Percentiles rank a stretch among this genome's conserved stretches.
These are phyloP conservation scores for Sorex fumeus DNA, from an alignment of 2,113 vertebrate species.

Conservation along the genomic window DNA sequence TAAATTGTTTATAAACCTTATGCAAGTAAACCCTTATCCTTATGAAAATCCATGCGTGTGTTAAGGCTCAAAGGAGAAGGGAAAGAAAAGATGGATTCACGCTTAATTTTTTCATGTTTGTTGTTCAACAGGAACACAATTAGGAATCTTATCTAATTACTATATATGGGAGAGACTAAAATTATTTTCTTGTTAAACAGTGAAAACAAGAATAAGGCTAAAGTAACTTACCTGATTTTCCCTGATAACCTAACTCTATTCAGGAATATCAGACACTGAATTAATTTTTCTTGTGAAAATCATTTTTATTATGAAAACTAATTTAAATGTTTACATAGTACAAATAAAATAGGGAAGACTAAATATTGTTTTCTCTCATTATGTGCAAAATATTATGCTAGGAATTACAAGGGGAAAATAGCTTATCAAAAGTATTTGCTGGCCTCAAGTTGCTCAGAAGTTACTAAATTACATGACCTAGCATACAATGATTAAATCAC, in stretches of 20 bases:
- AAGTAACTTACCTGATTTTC: neutral
- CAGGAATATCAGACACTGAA: neutral
- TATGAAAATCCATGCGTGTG: constrained; percentile 18
- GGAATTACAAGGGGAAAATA: neutral
- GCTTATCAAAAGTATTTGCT: neutral
- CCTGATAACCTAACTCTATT: neutral
- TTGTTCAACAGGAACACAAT: constrained; percentile 35
- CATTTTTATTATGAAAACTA: constrained; percentile 29
- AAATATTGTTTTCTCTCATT: neutral
- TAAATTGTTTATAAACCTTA: constrained; percentile 24
- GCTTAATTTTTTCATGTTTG: constrained; percentile 63
- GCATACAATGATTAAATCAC: neutral
- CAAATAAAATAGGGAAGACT: neutral
- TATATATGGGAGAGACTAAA: neutral
- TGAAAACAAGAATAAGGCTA: constrained; percentile 54
- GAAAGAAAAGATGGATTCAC: constrained; percentile 32
- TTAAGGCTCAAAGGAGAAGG: constrained; percentile 1
- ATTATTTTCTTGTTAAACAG: constrained; percentile 38
- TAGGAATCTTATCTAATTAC: constrained; percentile 32
- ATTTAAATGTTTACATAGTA: neutral
- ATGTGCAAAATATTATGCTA: neutral
- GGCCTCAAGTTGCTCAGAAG: neutral
- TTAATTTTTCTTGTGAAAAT: constrained; percentile 18
- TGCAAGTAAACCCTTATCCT: neutral
- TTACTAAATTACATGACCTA: neutral